phyloP scores from a whole-genome alignment of 2,888 invertebrate species.

The Entomobrya multifasciata region DNA sequence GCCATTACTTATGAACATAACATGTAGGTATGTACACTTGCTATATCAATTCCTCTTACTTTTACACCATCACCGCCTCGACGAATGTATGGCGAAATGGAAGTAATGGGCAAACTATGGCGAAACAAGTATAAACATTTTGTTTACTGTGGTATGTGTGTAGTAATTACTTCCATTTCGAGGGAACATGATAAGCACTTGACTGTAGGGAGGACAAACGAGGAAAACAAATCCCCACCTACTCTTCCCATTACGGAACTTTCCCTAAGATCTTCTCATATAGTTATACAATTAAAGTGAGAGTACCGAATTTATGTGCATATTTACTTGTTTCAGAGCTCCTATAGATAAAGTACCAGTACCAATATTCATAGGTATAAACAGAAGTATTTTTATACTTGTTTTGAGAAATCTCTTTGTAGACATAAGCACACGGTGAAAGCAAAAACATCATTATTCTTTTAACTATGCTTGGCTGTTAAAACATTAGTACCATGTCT shows the following conservation, averaged over 20 bases:
- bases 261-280: too few relatives aligned
- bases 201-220: too few relatives aligned
- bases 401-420: background rate
- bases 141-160: background rate
- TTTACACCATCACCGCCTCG: background rate
- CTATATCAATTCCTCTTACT: constrained; percentile 39
- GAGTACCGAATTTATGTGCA: too few relatives aligned
- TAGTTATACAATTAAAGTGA: too few relatives aligned
- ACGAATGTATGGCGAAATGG: background rate
- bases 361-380: background rate
- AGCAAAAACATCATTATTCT: background rate
- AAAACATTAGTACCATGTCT: constrained; percentile 55
- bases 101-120: background rate
- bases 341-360: background rate
- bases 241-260: constrained; percentile 68
- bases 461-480: background rate
- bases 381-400: background rate
- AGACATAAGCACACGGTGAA: background rate
- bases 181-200: too few relatives aligned
- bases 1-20: constrained; percentile 54
- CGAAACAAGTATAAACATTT: constrained; percentile 3
- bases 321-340: too few relatives aligned
- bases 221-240: constrained; percentile 56
- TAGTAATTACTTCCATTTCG: background rate
- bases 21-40: background rate